A percentile compares a stretch with the other conserved stretches of the same genome.
Conservation (phyloP, 2,113 vertebrate genomes). For the Edolisoma coerulescens region DNA sequence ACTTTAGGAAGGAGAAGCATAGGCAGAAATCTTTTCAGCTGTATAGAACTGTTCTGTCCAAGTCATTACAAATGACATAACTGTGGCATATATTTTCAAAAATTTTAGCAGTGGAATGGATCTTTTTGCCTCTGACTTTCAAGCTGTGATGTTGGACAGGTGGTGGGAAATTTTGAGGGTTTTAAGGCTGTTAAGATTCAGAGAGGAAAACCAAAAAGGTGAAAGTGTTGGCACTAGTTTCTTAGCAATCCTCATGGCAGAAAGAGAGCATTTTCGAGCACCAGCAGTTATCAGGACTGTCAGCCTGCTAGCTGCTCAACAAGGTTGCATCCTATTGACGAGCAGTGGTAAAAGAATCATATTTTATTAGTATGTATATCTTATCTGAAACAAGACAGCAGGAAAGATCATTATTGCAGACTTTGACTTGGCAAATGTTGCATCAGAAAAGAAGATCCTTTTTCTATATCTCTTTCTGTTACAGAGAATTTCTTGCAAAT, state of each 20-base stretch:
- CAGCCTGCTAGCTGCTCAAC: neutral
- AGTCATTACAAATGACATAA: slow-evolving; percentile 7
- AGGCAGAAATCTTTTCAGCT: neutral
- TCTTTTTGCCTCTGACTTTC: slow-evolving; percentile 24
- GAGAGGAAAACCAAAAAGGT: neutral
- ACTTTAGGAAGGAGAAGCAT: neutral
- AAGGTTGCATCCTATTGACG: rapidly evolving
- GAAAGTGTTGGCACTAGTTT: neutral
- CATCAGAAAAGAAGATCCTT: neutral
- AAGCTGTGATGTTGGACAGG: slow-evolving; percentile 28
- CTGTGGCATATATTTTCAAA: neutral
- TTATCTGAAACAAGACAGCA: neutral
- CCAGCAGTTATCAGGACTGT: neutral
- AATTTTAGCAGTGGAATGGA: neutral
- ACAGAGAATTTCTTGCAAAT: neutral
- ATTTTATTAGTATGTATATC: neutral
- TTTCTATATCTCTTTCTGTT: neutral
- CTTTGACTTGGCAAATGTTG: neutral
- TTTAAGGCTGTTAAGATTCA: neutral
- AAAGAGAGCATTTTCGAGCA: neutral
- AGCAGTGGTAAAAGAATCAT: neutral
- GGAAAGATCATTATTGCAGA: neutral
- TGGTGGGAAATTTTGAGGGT: slow-evolving; percentile 28
- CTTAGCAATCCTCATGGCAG: neutral
- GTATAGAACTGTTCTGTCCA: neutral